Conservation (phyloP, 1,140 invertebrate genomes). For the Zophobas atratus region DNA sequence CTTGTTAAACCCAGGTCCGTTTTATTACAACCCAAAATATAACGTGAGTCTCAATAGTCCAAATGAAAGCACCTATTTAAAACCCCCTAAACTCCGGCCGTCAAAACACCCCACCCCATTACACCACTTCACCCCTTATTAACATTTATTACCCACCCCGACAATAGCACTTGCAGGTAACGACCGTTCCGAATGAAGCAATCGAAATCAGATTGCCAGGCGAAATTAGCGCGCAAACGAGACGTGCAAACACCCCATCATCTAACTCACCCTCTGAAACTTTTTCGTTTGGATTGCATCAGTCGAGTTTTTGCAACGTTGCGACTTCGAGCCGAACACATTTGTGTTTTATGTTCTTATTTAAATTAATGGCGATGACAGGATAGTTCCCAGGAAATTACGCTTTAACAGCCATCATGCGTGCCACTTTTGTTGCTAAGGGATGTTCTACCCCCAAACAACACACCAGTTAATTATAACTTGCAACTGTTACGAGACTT, state of each 20-base stretch:
- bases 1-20: too few relatives aligned
- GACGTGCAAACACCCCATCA: background rate
- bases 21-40: too few relatives aligned
- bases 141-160: conserved; percentile 15
- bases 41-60: too few relatives aligned
- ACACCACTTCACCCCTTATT: background rate
- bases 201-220: conserved; percentile 13
- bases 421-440: conserved; percentile 38
- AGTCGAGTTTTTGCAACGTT: background rate
- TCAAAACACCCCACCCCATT: conserved; percentile 1
- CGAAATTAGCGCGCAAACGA: conserved; percentile 20
- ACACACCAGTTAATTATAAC: conserved; percentile 23
- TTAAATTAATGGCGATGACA: conserved; percentile 41
- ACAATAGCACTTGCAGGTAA: conserved; percentile 27
- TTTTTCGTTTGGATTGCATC: background rate
- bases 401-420: conserved; percentile 37
- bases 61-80: too few relatives aligned
- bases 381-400: conserved; percentile 36
- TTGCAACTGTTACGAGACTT: background rate
- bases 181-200: conserved; percentile 21
- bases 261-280: background rate
- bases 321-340: conserved; percentile 12
- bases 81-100: background rate
- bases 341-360: conserved; percentile 39
- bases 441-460: conserved; percentile 13